phyloP scores from a whole-genome alignment of 2,888 invertebrate species.

The Operophtera brumata region DNA sequence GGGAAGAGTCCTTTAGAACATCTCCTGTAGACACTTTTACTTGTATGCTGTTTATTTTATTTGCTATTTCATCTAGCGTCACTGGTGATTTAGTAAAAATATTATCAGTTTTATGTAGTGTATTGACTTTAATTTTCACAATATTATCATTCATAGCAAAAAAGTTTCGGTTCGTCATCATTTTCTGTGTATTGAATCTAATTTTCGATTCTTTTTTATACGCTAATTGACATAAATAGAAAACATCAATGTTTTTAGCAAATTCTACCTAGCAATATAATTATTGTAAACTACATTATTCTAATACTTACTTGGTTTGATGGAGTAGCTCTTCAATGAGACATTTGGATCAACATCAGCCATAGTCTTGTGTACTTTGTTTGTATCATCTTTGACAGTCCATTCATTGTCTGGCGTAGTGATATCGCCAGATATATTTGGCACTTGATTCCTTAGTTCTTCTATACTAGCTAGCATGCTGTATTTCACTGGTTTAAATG shows the following conservation, averaged over 20 bases:
- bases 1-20: background rate
- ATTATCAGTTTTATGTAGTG: background rate
- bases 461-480: conserved; percentile 36
- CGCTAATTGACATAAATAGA: no score
- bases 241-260: background rate
- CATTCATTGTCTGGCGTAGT: background rate
- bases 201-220: no score
- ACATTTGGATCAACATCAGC: background rate
- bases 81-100: background rate
- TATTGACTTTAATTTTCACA: conserved; percentile 9
- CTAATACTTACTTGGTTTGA: background rate
- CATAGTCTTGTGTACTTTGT: background rate
- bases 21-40: background rate
- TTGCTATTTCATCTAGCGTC: conserved; percentile 16
- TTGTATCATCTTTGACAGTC: background rate
- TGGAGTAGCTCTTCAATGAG: background rate
- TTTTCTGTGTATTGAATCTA: no score
- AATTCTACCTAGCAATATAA: background rate
- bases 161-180: no score
- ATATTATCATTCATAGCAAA: background rate
- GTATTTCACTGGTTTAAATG: conserved; percentile 39
- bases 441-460: conserved; percentile 48
- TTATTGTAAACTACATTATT: background rate
- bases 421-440: conserved; percentile 44
- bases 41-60: conserved; percentile 28